Conservation (phyloP, 2,888 invertebrate genomes). For the Torymus aiolomorphi region DNA sequence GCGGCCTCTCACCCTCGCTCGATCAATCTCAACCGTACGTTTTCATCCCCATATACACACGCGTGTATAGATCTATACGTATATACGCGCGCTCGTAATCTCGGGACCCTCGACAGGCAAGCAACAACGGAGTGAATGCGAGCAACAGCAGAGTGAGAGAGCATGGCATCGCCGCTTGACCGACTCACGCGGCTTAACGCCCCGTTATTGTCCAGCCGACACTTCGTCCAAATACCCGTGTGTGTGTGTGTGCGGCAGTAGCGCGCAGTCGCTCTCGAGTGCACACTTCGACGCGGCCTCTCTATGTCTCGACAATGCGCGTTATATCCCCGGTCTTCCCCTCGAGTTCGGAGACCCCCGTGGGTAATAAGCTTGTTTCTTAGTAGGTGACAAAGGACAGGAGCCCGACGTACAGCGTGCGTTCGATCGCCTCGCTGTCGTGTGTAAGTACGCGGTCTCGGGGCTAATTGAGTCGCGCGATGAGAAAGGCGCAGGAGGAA, state of each 20-base stretch:
- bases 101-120: background rate
- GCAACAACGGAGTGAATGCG: background rate
- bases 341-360: background rate
- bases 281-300: background rate
- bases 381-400: conserved; percentile 39
- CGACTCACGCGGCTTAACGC: conserved; percentile 47
- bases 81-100: background rate
- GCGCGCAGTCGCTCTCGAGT: background rate
- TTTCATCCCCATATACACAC: background rate
- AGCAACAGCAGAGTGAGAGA: background rate
- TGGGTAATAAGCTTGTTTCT: conserved; percentile 45
- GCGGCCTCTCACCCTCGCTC: background rate
- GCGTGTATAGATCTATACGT: too few species aligned
- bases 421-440: too few species aligned
- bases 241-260: too few species aligned
- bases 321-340: background rate
- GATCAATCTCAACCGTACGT: conserved; percentile 41
- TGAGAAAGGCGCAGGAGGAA: conserved; percentile 26
- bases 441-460: background rate
- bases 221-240: conserved; percentile 11
- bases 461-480: conserved; percentile 45
- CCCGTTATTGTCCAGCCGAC: conserved; percentile 46
- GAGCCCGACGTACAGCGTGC: background rate
- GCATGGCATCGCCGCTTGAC: conserved; percentile 34
- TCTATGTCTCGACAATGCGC: background rate